Base-by-base conservation (phyloP, 2,888 invertebrate species). In the Abrostola triplasia region DNA sequence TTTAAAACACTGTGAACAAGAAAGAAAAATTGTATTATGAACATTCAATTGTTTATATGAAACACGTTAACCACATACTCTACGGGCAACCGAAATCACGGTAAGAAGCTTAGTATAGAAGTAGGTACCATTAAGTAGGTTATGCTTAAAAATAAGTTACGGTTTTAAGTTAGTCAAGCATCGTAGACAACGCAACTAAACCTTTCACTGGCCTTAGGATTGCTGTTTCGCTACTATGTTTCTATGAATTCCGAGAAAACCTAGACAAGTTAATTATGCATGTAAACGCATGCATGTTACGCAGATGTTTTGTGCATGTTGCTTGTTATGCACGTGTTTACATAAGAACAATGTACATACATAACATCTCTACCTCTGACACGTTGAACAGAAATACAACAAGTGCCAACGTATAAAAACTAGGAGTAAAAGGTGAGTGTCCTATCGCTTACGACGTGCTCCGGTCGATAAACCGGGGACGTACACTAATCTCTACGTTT, bases 121-220 rank as follows among this genome's bases (percentile, higher is more conserved):
- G 1, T 4, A 24, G 4, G 24, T 24, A 1, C 24, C 24, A 24
- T 47, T 58, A 57, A 56, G 59, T 71, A 59, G 59, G 56, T 59
- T 59, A 64, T 13, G 9, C 54, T 59, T 59, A 68, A 54, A 73
- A 41, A 56, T 50, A 56, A 69, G 59, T 68, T 73, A 63, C 52
- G 56, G 70, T 9, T 53, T 24, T 47, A 47, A 51, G 64, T 47
- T 54, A 50, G 40, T 57, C 59, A n/a, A 51, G 24, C 47, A 44
- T 59, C 36, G 47, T 57, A 58, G 24, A 24, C 24, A 53, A 60
- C 48, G 54, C 12, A n/a, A 48, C 41, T 42, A 12, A 47, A 58
- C 48, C 74, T 59, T 71, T 75, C 71, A 59, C 70, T 5, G 13
- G 36, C 11, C 54, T 59, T 40, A 24, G 1, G 24, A 42, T 42